Evolutionary conservation across 2,888 invertebrate species (phyloP).

Genomic region (Dicycla oo): DNA sequence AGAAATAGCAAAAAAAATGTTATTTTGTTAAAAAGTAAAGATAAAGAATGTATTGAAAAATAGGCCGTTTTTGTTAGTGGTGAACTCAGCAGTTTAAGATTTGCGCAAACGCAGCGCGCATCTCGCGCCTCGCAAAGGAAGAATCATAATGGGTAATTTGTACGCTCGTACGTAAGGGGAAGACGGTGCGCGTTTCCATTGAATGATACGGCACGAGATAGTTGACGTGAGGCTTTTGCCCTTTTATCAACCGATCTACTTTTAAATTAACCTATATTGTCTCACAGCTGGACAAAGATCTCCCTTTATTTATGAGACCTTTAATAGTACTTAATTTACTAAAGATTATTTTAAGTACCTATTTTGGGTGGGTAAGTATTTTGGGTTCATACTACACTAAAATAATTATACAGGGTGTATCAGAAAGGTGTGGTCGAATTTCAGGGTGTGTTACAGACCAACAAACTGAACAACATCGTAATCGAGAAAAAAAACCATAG

Average conservation of each 20-base stretch:
- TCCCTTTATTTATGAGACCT: not conserved
- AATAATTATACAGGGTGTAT: not conserved
- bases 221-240: not conserved
- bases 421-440: too few relatives aligned
- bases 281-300: too few relatives aligned
- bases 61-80: not conserved
- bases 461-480: too few relatives aligned
- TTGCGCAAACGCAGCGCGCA: constrained; percentile 49
- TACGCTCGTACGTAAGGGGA: constrained; percentile 77
- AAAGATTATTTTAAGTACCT: not conserved
- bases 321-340: not conserved
- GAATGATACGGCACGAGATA: constrained; percentile 64
- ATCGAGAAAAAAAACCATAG: too few relatives aligned
- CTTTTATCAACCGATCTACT: too few relatives aligned
- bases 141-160: constrained; percentile 82
- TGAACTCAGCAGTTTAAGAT: not conserved
- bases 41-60: not conserved
- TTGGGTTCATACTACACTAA: not conserved
- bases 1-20: not conserved
- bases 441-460: too few relatives aligned
- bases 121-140: constrained; percentile 67
- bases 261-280: too few relatives aligned
- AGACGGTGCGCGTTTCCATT: constrained; percentile 70
- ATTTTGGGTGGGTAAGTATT: too few relatives aligned
- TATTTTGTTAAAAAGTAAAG: too few relatives aligned